phyloP scores from a whole-genome alignment of 2,113 vertebrate species.

The Plectropomus leopardus region DNA sequence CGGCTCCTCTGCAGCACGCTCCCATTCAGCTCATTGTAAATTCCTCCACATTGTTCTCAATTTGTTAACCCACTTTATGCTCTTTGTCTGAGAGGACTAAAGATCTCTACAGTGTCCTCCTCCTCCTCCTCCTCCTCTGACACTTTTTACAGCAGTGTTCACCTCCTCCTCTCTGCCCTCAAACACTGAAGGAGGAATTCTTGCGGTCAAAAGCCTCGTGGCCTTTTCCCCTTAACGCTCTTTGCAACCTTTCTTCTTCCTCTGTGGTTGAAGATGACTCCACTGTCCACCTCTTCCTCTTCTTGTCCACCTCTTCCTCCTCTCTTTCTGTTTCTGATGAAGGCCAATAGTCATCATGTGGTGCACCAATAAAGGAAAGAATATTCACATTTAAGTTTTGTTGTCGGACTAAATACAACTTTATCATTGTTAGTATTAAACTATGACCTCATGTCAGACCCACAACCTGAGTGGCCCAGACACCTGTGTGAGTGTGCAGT shows the following conservation, averaged over 20 bases:
- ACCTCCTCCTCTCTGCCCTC: constrained; percentile 22
- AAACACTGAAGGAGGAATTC: constrained; percentile 19
- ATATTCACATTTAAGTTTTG: too few species aligned
- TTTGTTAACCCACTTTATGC: constrained; percentile 81
- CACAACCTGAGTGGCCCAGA: too few species aligned
- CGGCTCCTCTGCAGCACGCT: constrained; percentile 20
- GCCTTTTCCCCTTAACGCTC: constrained; percentile 24
- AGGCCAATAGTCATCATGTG: too few species aligned
- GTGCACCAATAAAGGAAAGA: too few species aligned
- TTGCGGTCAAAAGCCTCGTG: constrained; percentile 37
- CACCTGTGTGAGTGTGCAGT: too few species aligned
- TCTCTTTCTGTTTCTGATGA: too few species aligned
- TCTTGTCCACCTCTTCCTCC: too few species aligned
- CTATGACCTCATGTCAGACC: too few species aligned
- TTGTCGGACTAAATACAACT: too few species aligned
- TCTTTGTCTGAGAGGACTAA: constrained; percentile 77
- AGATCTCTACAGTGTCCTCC: constrained; percentile 62
- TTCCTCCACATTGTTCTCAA: constrained; percentile 84
- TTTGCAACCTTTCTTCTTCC: neutral
- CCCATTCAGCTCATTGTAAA: constrained; percentile 72
- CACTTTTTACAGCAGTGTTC: constrained; percentile 29
- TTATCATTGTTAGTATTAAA: too few species aligned
- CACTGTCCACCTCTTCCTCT: too few species aligned
- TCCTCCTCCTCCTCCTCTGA: constrained; percentile 48
- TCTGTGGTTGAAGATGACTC: neutral